Conservation (phyloP, 2,888 invertebrate species). For the Luperina testacea region DNA sequence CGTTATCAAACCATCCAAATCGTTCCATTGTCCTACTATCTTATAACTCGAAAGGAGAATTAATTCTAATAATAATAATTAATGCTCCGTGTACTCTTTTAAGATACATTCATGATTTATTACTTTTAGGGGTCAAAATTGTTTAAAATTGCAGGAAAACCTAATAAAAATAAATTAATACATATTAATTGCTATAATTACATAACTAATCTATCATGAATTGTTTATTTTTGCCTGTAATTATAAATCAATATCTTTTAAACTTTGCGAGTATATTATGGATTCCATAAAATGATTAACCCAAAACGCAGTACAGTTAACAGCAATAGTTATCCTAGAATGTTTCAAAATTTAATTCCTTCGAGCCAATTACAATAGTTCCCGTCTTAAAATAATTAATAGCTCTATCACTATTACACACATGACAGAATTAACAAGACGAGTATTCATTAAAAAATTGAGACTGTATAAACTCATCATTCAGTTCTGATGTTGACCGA, state of each 20-base stretch:
- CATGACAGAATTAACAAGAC: neutral
- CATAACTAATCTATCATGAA: neutral
- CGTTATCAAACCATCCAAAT: conserved; percentile 36
- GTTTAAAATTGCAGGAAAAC: neutral
- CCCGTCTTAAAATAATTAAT: neutral
- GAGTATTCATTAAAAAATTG: neutral
- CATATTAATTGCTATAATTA: neutral
- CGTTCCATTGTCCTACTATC: conserved; percentile 28
- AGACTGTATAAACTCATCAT: neutral
- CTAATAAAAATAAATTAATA: neutral
- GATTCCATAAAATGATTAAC: neutral
- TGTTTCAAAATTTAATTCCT: neutral
- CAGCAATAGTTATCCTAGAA: neutral
- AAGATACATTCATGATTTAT: neutral
- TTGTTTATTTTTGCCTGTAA: neutral
- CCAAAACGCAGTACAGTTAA: neutral
- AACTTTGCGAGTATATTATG: neutral
- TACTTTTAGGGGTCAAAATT: neutral
- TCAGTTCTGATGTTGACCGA: neutral
- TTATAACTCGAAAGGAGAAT: neutral
- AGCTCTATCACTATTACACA: neutral
- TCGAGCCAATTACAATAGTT: neutral
- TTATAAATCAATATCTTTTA: neutral
- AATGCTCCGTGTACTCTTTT: neutral
- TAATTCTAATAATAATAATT: neutral